These are phyloP conservation scores for Calliphora vomitoria DNA, from an alignment of 2,888 invertebrate genomes.

Conservation along the genomic window DNA sequence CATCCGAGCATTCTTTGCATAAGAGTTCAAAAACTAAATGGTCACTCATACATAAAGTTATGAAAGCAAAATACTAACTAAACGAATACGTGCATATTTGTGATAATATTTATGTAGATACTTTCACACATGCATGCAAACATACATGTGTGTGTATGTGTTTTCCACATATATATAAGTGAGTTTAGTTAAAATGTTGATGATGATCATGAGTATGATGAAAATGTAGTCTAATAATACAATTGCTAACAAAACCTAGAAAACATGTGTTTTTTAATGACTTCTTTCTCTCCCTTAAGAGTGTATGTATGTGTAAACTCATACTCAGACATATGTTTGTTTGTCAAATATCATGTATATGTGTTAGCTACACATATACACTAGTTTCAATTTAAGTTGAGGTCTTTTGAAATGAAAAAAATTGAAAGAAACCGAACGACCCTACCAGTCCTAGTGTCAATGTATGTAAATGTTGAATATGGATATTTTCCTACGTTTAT, in stretches of 20 bases:
- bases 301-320: neutral
- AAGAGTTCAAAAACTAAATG: constrained; percentile 57
- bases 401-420: neutral
- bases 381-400: neutral
- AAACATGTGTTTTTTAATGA: constrained; percentile 11
- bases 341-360: neutral
- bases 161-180: neutral
- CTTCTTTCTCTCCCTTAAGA: neutral
- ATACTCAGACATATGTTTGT: neutral
- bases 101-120: constrained; percentile 18
- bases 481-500: constrained; percentile 42
- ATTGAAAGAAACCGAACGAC: neutral
- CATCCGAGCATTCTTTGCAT: constrained; percentile 5
- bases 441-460: constrained; percentile 39
- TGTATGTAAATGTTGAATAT: constrained; percentile 51
- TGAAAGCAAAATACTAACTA: constrained; percentile 49
- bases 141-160: too few species aligned
- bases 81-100: constrained; percentile 24
- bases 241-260: constrained; percentile 5
- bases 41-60: constrained; percentile 56
- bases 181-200: neutral
- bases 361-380: neutral
- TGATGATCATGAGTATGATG: neutral
- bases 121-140: neutral
- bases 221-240: constrained; percentile 10